A percentile compares a stretch with the other conserved stretches of the same genome.
Evolutionary conservation across 2,113 vertebrate genomes (phyloP).

Genomic region (Eleginops maclovinus): DNA sequence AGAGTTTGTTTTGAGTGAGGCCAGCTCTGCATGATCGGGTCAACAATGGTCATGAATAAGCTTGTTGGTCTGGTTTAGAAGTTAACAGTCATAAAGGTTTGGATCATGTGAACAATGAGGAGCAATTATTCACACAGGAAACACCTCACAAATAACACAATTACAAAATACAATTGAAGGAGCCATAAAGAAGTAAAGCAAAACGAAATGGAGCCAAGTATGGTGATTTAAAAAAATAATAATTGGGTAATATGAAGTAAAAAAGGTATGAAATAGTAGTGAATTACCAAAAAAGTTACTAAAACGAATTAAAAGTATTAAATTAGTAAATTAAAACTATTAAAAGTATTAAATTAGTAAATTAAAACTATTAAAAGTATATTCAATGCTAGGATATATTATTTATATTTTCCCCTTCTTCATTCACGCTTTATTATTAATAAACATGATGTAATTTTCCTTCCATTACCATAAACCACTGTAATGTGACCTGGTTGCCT

Average conservation of each 20-base stretch:
- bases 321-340: too few species aligned
- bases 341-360: too few species aligned
- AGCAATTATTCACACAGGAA: not conserved
- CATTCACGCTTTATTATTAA: not conserved
- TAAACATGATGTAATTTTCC: slow-evolving; percentile 58
- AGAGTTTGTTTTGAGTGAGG: slow-evolving; percentile 58
- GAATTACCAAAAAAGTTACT: too few species aligned
- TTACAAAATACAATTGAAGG: not conserved
- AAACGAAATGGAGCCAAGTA: not conserved
- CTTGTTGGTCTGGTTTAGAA: slow-evolving; percentile 9
- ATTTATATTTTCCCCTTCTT: not conserved
- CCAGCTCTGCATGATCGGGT: slow-evolving; percentile 30
- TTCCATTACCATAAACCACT: slow-evolving; percentile 56
- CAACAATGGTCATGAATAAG: slow-evolving; percentile 17
- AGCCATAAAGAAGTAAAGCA: not conserved
- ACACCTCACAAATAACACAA: not conserved
- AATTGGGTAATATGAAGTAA: not conserved
- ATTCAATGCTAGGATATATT: too few species aligned
- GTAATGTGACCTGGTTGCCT: slow-evolving; percentile 58
- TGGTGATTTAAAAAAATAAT: too few species aligned
- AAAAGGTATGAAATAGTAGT: not conserved
- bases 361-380: too few species aligned
- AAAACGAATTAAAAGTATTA: too few species aligned
- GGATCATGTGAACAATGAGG: slow-evolving; percentile 32
- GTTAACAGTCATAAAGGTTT: slow-evolving; percentile 9